Evolutionary conservation across 1,140 invertebrate genomes (phyloP).

Genomic region (Potamilus streckersoni): DNA sequence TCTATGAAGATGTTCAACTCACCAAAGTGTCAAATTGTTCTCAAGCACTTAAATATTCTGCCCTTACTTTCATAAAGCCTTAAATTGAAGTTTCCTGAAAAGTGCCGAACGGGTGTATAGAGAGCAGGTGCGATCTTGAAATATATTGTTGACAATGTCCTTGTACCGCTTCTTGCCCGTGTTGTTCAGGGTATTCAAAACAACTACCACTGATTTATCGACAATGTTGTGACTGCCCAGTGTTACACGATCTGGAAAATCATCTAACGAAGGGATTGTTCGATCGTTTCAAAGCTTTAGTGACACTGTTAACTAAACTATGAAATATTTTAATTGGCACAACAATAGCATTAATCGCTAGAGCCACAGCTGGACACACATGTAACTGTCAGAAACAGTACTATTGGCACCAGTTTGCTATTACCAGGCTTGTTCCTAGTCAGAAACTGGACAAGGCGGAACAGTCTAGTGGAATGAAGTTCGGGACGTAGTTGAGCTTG

Average conservation of each 20-base stretch:
- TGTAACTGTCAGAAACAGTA: no score
- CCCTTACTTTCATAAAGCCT: no score
- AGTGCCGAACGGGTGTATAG: neutral
- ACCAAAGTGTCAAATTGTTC: no score
- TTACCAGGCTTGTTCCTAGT: no score
- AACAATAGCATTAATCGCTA: no score
- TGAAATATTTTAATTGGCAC: slow-evolving; percentile 15
- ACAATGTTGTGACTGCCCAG: slow-evolving; percentile 7
- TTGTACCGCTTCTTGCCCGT: slow-evolving; percentile 12
- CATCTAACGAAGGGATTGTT: slow-evolving; percentile 34
- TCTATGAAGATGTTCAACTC: neutral
- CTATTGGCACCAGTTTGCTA: no score
- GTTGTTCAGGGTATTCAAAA: neutral
- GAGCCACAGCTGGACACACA: no score
- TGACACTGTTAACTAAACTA: slow-evolving; percentile 20
- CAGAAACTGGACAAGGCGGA: no score
- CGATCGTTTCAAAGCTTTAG: slow-evolving; percentile 27
- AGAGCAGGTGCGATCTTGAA: neutral
- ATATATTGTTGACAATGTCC: slow-evolving; percentile 10
- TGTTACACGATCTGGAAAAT: slow-evolving; percentile 27
- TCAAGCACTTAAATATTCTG: no score
- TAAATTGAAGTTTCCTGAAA: slow-evolving; percentile 14
- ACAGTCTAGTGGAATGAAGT: no score
- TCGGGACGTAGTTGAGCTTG: no score
- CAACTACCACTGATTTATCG: slow-evolving; percentile 2